These are phyloP conservation scores for Apocheima hispidaria DNA, from an alignment of 2,888 invertebrate genomes.

Conservation along the genomic window DNA sequence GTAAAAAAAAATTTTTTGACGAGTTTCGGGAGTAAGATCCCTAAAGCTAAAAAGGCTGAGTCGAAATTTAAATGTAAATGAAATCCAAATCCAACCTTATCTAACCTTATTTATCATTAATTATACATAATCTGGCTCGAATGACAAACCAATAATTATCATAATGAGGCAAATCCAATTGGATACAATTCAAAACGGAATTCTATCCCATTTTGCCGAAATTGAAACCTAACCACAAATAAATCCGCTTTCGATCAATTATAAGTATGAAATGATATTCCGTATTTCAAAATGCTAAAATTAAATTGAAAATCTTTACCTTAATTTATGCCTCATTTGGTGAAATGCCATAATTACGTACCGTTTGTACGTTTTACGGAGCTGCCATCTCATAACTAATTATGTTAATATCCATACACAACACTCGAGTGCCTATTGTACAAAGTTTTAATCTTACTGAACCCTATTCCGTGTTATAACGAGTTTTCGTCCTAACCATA, in stretches of 20 bases:
- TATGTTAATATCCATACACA: constrained; percentile 33
- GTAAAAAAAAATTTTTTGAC: too few relatives aligned
- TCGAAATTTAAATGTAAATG: too few relatives aligned
- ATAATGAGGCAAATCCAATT: background rate
- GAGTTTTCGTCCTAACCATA: constrained; percentile 54
- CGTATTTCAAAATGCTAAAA: background rate
- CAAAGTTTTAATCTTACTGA: constrained; percentile 56
- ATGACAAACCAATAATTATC: constrained; percentile 6
- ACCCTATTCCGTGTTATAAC: constrained; percentile 53
- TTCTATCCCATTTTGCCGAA: background rate
- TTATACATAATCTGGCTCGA: background rate
- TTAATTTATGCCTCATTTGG: background rate
- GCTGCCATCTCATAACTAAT: constrained; percentile 32
- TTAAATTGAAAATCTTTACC: background rate
- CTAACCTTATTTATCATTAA: too few relatives aligned
- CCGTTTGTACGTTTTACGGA: constrained; percentile 17
- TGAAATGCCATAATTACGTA: constrained; percentile 6
- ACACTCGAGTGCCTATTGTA: constrained; percentile 32
- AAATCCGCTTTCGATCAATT: constrained; percentile 1
- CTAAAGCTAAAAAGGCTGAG: too few relatives aligned
- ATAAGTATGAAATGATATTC: background rate
- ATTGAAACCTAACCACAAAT: constrained; percentile 1
- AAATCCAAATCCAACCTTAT: too few relatives aligned
- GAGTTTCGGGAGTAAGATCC: too few relatives aligned
- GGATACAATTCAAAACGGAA: background rate